Percentiles rank a stretch among this genome's conserved stretches.
These are phyloP conservation scores for Ennomos fuscantarius DNA, from an alignment of 2,888 invertebrate genomes.

Conservation along the genomic window DNA sequence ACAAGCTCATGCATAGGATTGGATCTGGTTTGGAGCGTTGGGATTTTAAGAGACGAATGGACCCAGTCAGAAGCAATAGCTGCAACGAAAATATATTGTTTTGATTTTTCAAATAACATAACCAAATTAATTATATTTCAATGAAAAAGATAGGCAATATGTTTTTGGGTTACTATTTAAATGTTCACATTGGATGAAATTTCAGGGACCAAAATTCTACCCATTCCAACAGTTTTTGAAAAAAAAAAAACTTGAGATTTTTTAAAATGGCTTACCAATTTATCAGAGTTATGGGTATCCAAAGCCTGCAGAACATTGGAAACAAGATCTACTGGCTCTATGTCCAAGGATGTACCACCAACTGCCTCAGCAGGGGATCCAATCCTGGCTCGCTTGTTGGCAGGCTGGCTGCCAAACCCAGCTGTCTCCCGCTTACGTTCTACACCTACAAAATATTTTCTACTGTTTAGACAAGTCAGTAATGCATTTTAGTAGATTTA, in stretches of 20 bases:
- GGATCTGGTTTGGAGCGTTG: slow-evolving; percentile 94
- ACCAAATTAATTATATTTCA: too few relatives aligned
- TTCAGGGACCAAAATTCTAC: too few relatives aligned
- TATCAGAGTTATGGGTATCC: slow-evolving; percentile 92
- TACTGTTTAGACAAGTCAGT: neutral
- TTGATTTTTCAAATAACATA: too few relatives aligned
- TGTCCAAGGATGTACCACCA: slow-evolving; percentile 87
- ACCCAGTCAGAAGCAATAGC: slow-evolving; percentile 93
- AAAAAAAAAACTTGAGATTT: too few relatives aligned
- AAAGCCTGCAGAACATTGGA: slow-evolving; percentile 90
- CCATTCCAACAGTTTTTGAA: too few relatives aligned
- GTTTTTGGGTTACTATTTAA: too few relatives aligned
- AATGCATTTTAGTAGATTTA: neutral
- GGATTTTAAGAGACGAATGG: slow-evolving; percentile 91
- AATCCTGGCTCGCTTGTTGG: slow-evolving; percentile 73
- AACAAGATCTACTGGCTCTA: slow-evolving; percentile 92
- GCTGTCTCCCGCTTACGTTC: slow-evolving; percentile 91
- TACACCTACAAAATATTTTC: slow-evolving; percentile 58
- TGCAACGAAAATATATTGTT: slow-evolving; percentile 55
- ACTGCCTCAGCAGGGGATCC: slow-evolving; percentile 78
- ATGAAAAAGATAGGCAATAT: too few relatives aligned
- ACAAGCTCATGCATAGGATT: slow-evolving; percentile 90
- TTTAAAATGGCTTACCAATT: slow-evolving; percentile 81
- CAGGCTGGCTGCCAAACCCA: slow-evolving; percentile 84
- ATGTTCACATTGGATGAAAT: too few relatives aligned